Percentiles rank a stretch among this genome's conserved stretches.
Conservation (phyloP, 2,113 vertebrate species). For the Strigops habroptila region DNA sequence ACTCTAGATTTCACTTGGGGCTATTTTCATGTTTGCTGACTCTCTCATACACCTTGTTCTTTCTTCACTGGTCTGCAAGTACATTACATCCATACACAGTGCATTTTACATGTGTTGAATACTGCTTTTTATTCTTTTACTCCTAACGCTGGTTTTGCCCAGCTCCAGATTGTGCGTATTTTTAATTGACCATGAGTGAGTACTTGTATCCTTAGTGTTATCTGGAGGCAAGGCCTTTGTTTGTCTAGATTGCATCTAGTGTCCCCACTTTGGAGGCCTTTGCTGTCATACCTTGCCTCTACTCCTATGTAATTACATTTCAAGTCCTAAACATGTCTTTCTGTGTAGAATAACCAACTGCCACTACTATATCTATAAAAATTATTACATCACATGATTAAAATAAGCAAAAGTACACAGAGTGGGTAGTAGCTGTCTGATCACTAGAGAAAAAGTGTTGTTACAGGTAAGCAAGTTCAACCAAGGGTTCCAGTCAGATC, state of each 20-base stretch:
- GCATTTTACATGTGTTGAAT: background rate
- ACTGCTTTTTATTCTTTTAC: background rate
- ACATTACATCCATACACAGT: background rate
- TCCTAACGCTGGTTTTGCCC: background rate
- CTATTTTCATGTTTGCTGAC: background rate
- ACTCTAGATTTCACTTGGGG: background rate
- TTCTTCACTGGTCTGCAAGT: background rate
- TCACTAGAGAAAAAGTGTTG: background rate
- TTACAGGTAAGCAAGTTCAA: background rate
- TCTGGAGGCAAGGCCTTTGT: background rate
- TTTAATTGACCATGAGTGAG: background rate
- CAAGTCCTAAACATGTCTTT: background rate
- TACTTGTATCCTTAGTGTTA: background rate
- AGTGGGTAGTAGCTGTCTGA: background rate
- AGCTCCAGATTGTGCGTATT: background rate
- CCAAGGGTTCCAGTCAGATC: background rate
- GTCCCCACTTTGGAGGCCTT: background rate
- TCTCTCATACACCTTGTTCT: background rate
- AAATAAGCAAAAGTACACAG: background rate
- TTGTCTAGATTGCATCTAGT: background rate
- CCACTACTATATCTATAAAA: background rate
- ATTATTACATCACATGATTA: background rate
- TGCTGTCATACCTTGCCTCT: background rate
- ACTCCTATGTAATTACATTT: background rate
- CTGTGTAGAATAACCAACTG: background rate